phyloP scores from a whole-genome alignment of 53 echinoderm and acorn worm genomes.

The Pentamera pediparva region DNA sequence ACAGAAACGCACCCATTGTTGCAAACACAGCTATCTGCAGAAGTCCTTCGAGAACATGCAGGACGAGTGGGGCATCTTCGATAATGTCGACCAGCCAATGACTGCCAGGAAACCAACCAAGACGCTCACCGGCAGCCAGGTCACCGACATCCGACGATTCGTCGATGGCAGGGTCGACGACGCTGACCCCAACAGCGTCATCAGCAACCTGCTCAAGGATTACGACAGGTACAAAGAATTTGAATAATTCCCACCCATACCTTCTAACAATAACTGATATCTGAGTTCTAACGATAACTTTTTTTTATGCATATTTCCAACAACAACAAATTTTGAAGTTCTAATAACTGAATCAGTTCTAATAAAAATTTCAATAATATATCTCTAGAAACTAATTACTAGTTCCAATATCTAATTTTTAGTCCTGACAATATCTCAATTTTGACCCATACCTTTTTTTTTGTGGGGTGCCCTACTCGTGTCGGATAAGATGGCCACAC shows the following conservation, averaged over 20 bases:
- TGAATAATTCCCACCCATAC: neutral
- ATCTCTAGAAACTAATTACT: too few relatives aligned
- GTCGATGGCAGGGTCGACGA: neutral
- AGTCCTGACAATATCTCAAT: too few relatives aligned
- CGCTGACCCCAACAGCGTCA: neutral
- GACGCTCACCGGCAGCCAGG: conserved; percentile 7
- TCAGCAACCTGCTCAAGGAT: conserved; percentile 20
- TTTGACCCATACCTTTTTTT: too few relatives aligned
- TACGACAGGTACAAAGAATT: conserved; percentile 16
- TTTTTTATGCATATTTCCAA: too few relatives aligned
- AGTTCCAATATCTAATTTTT: too few relatives aligned
- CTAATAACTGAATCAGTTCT: too few relatives aligned
- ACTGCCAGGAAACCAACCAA: neutral
- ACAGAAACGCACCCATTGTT: neutral
- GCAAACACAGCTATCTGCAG: conserved; percentile 7
- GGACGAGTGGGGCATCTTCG: conserved; percentile 33
- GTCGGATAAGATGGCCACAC: too few relatives aligned
- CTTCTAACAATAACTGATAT: too few relatives aligned
- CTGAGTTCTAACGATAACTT: too few relatives aligned
- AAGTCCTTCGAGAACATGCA: conserved; percentile 11
- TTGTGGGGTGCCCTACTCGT: too few relatives aligned
- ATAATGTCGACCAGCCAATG: neutral
- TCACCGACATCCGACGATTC: conserved; percentile 13
- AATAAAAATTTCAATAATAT: too few relatives aligned
- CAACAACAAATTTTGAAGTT: too few relatives aligned